Percentiles rank a stretch among this genome's conserved stretches.
Conservation (phyloP, 2,888 invertebrate genomes). For the Diogma glabrata region DNA sequence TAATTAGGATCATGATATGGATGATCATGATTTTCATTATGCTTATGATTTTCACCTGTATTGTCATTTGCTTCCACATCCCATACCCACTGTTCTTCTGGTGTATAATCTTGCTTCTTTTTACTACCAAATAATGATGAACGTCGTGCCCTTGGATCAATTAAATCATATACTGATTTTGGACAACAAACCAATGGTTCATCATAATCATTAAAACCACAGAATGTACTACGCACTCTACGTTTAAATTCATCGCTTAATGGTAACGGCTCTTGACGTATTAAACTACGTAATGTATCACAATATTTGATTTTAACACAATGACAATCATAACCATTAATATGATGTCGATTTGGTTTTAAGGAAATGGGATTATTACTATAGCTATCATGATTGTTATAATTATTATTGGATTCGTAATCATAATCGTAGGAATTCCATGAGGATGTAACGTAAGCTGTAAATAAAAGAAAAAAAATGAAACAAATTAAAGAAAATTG, state of each 20-base stretch:
- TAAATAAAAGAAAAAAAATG: too few relatives aligned
- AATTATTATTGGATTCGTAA: background rate
- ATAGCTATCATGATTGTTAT: background rate
- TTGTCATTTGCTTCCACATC: constrained; percentile 15
- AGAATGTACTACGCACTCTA: constrained; percentile 24
- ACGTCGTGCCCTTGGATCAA: constrained; percentile 10
- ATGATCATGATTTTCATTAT: background rate
- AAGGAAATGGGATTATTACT: background rate
- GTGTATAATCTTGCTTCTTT: constrained; percentile 7
- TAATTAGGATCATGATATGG: too few relatives aligned
- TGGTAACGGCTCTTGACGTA: constrained; percentile 22
- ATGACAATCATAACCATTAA: constrained; percentile 21
- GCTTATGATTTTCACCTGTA: background rate
- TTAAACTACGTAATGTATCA: constrained; percentile 21
- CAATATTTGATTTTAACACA: constrained; percentile 30
- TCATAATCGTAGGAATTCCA: background rate
- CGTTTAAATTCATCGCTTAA: constrained; percentile 22
- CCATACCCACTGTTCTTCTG: constrained; percentile 29
- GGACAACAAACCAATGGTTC: constrained; percentile 29
- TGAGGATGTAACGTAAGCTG: too few relatives aligned
- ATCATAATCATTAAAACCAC: constrained; percentile 25
- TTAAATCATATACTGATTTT: background rate
- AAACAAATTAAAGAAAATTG: too few relatives aligned
- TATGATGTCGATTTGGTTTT: background rate
- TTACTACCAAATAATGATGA: background rate